Conservation (phyloP, 1,140 invertebrate species). For the Panulirus ornatus region DNA sequence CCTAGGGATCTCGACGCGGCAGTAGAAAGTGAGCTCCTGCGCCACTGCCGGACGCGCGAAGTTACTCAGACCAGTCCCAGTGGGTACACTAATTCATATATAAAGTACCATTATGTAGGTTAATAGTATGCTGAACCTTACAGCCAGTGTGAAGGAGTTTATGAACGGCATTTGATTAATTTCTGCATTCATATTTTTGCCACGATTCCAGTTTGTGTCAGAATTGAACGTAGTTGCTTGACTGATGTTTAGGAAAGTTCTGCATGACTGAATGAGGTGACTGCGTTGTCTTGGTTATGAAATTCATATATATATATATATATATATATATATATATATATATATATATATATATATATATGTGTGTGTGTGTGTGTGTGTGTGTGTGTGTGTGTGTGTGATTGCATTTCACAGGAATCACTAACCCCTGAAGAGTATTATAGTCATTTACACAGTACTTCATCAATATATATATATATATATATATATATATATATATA, state of each 20-base stretch:
- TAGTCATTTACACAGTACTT: background rate
- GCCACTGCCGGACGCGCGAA: background rate
- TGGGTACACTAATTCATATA: background rate
- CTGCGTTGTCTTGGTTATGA: background rate
- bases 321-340: background rate
- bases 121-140: background rate
- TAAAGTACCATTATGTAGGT: background rate
- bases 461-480: background rate
- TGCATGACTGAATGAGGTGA: background rate
- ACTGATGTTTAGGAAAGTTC: background rate
- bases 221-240: background rate
- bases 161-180: background rate
- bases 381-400: background rate
- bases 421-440: background rate
- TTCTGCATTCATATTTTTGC: background rate
- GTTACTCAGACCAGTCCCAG: background rate
- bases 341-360: background rate
- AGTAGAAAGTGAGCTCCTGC: constrained; percentile 12
- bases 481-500: background rate
- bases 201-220: background rate
- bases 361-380: background rate
- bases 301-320: background rate
- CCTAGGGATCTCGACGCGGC: background rate
- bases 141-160: background rate
- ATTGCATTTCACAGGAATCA: background rate